Evolutionary conservation across 1,140 invertebrate genomes (phyloP).

Genomic region (Drosophila asahinai): DNA sequence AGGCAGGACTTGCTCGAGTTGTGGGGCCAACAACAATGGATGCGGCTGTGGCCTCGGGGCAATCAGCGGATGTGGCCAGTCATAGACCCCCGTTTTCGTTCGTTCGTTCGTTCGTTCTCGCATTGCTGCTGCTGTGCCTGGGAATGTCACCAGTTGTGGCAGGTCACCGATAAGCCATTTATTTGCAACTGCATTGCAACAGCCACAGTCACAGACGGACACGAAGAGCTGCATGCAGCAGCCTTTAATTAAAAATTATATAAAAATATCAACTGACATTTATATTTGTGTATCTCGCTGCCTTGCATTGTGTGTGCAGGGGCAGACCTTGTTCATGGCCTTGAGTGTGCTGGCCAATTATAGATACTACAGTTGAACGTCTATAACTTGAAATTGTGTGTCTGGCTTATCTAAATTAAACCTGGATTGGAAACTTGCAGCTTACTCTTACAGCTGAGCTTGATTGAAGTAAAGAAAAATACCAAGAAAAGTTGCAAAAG

Average conservation of each 20-base stretch:
- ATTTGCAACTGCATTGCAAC: conserved; percentile 47
- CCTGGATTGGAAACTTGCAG: background rate
- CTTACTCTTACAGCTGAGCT: too few relatives aligned
- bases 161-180: conserved; percentile 46
- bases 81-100: conserved; percentile 22
- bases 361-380: conserved; percentile 22
- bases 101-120: too few relatives aligned
- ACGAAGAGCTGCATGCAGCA: conserved; percentile 20
- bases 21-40: conserved; percentile 44
- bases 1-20: conserved; percentile 73
- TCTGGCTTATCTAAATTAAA: background rate
- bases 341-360: conserved; percentile 27
- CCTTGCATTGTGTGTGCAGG: conserved; percentile 20
- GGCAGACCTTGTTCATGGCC: conserved; percentile 33
- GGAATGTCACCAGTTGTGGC: conserved; percentile 54
- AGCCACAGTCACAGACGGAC: conserved; percentile 7
- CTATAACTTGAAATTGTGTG: background rate
- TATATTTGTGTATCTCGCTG: conserved; percentile 20
- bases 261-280: conserved; percentile 40
- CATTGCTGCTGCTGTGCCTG: conserved; percentile 7
- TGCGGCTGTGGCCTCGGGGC: conserved; percentile 25
- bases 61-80: conserved; percentile 52
- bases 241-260: conserved; percentile 53
- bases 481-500: too few relatives aligned
- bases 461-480: too few relatives aligned